Conservation (phyloP, 2,797 vertebrate species). For the Octomys mimax region DNA sequence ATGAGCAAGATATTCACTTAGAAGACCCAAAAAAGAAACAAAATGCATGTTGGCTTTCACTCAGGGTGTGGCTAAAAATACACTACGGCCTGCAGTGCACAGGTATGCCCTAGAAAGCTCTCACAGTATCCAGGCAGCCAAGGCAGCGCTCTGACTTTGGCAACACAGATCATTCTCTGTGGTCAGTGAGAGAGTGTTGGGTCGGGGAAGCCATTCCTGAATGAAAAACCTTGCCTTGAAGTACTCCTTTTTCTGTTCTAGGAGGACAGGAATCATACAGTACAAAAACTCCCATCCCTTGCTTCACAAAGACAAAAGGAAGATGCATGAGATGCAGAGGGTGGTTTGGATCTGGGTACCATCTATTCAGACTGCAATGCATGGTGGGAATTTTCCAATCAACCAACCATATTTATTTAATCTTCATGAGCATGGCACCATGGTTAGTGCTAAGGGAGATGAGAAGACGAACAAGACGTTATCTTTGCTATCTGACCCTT, state of each 20-base stretch:
- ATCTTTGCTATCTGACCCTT: neutral
- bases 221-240: neutral
- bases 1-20: neutral
- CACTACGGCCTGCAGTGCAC: neutral
- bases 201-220: neutral
- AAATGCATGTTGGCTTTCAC: neutral
- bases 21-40: slow-evolving; percentile 41
- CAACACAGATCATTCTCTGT: neutral
- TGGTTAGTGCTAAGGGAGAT: neutral
- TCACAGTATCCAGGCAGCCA: fast-evolving
- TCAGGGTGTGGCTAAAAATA: slow-evolving; percentile 51
- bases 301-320: neutral
- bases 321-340: neutral
- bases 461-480: neutral
- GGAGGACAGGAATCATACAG: neutral
- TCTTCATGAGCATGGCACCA: neutral
- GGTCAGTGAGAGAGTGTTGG: neutral
- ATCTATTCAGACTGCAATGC: neutral
- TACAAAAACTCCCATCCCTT: neutral
- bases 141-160: neutral
- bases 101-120: slow-evolving; percentile 13
- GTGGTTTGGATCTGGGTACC: neutral
- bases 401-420: neutral
- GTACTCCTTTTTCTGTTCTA: neutral
- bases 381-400: neutral